Percentiles rank a stretch among this genome's conserved stretches.
Evolutionary conservation across 2,797 vertebrate genomes (phyloP).

Genomic region (Danio kyathit): DNA sequence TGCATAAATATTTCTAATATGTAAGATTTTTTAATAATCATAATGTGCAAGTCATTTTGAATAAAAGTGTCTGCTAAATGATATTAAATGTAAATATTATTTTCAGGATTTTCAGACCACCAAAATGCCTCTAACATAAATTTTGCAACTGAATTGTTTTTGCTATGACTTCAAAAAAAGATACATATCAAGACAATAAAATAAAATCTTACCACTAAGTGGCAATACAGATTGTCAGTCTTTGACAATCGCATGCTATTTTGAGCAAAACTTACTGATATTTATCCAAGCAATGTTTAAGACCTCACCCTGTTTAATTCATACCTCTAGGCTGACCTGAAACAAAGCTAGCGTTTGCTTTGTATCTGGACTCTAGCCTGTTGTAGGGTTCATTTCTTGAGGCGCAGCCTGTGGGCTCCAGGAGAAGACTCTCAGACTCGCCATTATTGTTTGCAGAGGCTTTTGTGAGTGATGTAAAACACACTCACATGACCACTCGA

Average conservation of each 20-base stretch:
- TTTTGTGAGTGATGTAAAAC: constrained; percentile 52
- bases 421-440: neutral
- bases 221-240: neutral
- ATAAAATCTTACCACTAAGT: neutral
- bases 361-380: constrained; percentile 7
- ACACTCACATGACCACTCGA: constrained; percentile 2
- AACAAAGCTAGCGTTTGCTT: constrained; percentile 31
- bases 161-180: neutral
- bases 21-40: neutral
- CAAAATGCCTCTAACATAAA: neutral
- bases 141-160: neutral
- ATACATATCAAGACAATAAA: neutral
- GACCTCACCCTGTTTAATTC: constrained; percentile 30
- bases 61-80: too few species aligned
- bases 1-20: neutral
- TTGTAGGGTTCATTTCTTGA: constrained; percentile 25
- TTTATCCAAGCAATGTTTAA: constrained; percentile 1
- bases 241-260: neutral
- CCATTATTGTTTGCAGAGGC: constrained; percentile 37
- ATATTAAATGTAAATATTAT: too few species aligned
- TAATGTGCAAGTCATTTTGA: too few species aligned
- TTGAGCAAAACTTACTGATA: constrained; percentile 30
- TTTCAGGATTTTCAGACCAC: too few species aligned
- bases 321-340: constrained; percentile 22
- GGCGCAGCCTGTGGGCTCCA: constrained; percentile 9